Evolutionary conservation across 1,140 invertebrate species (phyloP).

Genomic region (Dendrolimus kikuchii): DNA sequence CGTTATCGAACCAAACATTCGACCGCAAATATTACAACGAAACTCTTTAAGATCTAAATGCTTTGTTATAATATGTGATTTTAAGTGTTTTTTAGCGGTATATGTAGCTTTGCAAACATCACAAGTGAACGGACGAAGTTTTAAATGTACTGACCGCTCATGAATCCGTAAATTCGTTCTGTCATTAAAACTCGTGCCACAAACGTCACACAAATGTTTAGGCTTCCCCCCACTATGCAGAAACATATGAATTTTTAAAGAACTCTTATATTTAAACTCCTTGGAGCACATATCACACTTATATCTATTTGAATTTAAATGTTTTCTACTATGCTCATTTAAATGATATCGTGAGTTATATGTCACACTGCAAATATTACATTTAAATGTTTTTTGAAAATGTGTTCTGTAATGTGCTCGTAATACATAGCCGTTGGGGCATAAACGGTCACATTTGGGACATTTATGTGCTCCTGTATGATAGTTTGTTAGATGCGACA

Average conservation of each 20-base stretch:
- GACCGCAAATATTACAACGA: constrained; percentile 6
- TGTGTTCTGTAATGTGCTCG: background rate
- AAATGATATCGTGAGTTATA: background rate
- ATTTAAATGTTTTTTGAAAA: background rate
- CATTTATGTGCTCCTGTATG: too few species aligned
- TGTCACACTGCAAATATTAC: background rate
- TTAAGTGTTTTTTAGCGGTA: constrained; percentile 10
- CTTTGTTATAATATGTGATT: constrained; percentile 7
- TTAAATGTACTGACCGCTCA: constrained; percentile 11
- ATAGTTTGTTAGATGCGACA: too few species aligned
- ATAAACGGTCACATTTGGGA: too few species aligned
- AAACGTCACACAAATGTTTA: constrained; percentile 13
- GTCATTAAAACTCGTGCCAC: constrained; percentile 16
- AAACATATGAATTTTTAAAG: constrained; percentile 7
- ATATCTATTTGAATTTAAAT: constrained; percentile 4
- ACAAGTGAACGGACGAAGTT: constrained; percentile 8
- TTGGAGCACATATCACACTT: constrained; percentile 15
- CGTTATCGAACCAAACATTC: background rate
- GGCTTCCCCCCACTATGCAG: constrained; percentile 5
- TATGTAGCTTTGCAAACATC: constrained; percentile 9
- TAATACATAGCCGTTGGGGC: background rate
- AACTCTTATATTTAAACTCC: constrained; percentile 4
- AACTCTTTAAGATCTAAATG: background rate
- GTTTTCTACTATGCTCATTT: constrained; percentile 4
- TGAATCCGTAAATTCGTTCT: constrained; percentile 11